A percentile compares a stretch with the other conserved stretches of the same genome.
Evolutionary conservation across 2,888 invertebrate species (phyloP).

Genomic region (Himalopsyche anomala): DNA sequence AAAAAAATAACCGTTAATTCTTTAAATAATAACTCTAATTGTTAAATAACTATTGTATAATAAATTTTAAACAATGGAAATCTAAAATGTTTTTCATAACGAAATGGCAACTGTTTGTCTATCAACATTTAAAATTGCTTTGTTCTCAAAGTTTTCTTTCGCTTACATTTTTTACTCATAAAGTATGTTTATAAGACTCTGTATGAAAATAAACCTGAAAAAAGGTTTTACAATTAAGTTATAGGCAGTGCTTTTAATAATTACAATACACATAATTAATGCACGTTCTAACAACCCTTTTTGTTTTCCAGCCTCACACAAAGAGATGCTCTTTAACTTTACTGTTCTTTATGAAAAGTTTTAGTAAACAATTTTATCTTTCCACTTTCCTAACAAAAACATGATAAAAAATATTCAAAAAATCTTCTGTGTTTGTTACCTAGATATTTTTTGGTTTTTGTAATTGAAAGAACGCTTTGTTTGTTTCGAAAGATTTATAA

Average conservation of each 20-base stretch:
- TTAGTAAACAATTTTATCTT: constrained; percentile 22
- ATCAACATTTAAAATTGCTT: neutral
- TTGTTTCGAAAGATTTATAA: neutral
- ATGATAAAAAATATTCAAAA: constrained; percentile 30
- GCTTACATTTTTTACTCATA: neutral
- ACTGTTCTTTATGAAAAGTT: constrained; percentile 20
- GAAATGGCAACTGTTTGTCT: no score
- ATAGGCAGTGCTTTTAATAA: constrained; percentile 10
- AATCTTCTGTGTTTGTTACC: constrained; percentile 5
- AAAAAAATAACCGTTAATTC: no score
- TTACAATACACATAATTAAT: constrained; percentile 34
- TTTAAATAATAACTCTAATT: no score
- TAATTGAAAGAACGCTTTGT: neutral
- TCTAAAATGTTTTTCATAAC: no score
- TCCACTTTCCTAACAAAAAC: neutral
- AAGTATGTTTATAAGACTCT: constrained; percentile 15
- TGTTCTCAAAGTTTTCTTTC: neutral
- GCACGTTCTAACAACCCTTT: constrained; percentile 10
- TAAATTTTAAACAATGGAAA: no score
- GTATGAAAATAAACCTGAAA: neutral
- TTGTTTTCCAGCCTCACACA: constrained; percentile 9
- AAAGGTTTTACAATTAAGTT: constrained; percentile 20
- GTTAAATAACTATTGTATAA: no score
- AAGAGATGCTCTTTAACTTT: constrained; percentile 34
- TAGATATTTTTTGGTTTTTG: neutral